Base-by-base conservation (phyloP, 1,140 invertebrate species). In the Zophobas morio region DNA sequence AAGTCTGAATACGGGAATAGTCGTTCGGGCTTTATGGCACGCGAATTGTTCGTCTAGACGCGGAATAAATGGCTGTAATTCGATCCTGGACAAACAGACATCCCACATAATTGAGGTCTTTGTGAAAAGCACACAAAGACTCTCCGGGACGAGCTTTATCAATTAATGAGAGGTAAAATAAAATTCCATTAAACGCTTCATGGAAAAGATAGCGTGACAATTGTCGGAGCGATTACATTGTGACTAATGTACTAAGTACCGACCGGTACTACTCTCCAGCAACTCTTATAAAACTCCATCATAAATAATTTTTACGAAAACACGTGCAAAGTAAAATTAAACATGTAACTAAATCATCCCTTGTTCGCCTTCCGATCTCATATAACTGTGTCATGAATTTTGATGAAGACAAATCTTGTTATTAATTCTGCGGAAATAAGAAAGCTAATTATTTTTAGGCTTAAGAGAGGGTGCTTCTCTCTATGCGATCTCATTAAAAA, bases 61-160 rank as follows among this genome's bases (percentile, higher is more conserved):
- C 2, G 8, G 60, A 51, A 4, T 51, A 33, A 66, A 63, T 63
- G 57, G 57, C 36, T 37, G 71, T 73, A 73, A 73, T 73, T 73
- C 35, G 71, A 73, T 73, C 49, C 39, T 40, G 37, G 51, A 51
- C 47, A 51, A 72, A 73, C 51, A 73, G 32, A 73, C 71, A 35
- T n/a, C 71, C 71, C 71, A 73, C 71, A 73, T 73, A 54, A 73
- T 53, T 39, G 71, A 40, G 35, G 33, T 39, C 32, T 73, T 66
- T 72, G 35, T 73, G 37, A 53, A 56, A 73, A 42, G 42, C 34
- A 54, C 6, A 51, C 4, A 51, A 4, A 51, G 49, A 46, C 20
- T 20, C 20, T 20, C 20, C 20, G 20, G 20, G 20, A 20, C 20
- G 20, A 20, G 20, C 20, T 20, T 20, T 20, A 20, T 20, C 20